A percentile compares a stretch with the other conserved stretches of the same genome.
Conservation (phyloP, 2,113 vertebrate genomes). For the Peromyscus leucopus region DNA sequence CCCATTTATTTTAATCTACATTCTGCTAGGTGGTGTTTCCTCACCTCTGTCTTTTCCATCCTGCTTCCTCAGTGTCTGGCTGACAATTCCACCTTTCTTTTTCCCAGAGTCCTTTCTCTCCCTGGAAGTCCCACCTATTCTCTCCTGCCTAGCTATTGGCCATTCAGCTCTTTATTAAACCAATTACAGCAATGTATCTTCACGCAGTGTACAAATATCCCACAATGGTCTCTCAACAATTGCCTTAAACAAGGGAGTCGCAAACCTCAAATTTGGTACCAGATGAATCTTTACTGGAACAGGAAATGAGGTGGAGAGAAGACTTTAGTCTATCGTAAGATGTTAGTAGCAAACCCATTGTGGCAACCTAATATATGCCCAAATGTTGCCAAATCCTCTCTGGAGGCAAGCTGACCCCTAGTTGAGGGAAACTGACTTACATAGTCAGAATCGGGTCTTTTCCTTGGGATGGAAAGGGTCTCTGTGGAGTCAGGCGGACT, state of each 20-base stretch:
- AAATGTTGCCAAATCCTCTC: background rate
- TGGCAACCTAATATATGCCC: background rate
- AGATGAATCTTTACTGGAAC: background rate
- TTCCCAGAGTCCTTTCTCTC: too few relatives aligned
- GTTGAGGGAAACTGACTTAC: background rate
- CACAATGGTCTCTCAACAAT: background rate
- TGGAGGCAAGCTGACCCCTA: background rate
- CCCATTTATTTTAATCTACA: too few relatives aligned
- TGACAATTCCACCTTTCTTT: too few relatives aligned
- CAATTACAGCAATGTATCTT: too few relatives aligned
- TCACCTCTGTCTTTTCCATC: too few relatives aligned
- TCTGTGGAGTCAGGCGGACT: background rate
- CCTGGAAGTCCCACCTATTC: too few relatives aligned
- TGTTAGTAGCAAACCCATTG: background rate
- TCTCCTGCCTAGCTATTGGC: too few relatives aligned
- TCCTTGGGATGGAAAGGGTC: background rate
- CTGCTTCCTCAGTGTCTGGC: too few relatives aligned
- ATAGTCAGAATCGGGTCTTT: background rate
- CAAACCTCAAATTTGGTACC: background rate
- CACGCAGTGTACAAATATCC: too few relatives aligned
- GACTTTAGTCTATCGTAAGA: background rate
- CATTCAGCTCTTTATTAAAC: too few relatives aligned
- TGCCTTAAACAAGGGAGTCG: background rate
- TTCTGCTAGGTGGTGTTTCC: too few relatives aligned
- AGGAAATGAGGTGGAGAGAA: rapidly evolving